These are phyloP conservation scores for Cephus rjabovi DNA, from an alignment of 2,888 invertebrate genomes.

Conservation along the genomic window DNA sequence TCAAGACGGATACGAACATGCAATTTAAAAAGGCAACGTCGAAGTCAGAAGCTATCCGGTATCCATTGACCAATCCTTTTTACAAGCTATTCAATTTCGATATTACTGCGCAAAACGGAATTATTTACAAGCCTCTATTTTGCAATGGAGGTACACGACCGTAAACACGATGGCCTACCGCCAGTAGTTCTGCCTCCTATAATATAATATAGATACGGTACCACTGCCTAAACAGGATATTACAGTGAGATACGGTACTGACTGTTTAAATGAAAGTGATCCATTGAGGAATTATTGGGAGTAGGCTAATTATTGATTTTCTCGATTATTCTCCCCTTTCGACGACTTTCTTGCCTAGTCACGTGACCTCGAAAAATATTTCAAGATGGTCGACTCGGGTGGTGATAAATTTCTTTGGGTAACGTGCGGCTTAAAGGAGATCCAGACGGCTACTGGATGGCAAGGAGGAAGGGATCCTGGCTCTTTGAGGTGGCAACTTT, in stretches of 20 bases:
- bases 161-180: background rate
- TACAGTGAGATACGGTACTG: background rate
- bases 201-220: background rate
- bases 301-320: background rate
- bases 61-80: conserved; percentile 3
- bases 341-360: background rate
- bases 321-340: background rate
- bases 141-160: background rate
- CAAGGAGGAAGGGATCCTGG: background rate
- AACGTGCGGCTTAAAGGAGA: background rate
- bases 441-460: too few relatives aligned
- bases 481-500: background rate
- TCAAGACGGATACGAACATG: conserved; percentile 16
- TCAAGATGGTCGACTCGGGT: background rate
- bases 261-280: background rate
- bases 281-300: background rate
- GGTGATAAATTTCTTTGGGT: background rate
- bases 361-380: background rate
- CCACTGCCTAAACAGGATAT: background rate
- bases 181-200: background rate
- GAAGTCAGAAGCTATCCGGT: background rate
- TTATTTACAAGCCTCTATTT: conserved; percentile 1
- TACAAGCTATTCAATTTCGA: conserved; percentile 5
- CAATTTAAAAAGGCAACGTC: background rate
- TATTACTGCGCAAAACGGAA: background rate